Conservation (phyloP, 2,888 invertebrate species). For the Ormyrus rosae region DNA sequence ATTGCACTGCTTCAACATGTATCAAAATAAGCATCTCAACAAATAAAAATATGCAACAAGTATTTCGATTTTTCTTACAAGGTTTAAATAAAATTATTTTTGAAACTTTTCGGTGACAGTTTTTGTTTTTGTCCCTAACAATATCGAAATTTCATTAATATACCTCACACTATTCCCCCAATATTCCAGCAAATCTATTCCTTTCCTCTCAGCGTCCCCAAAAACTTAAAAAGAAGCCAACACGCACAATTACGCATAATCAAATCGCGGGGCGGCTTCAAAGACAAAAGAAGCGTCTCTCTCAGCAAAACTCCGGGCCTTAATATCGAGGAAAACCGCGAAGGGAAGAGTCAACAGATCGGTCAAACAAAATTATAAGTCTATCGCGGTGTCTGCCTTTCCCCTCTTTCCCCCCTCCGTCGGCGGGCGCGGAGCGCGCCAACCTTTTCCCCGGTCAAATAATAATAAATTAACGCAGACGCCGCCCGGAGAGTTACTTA, state of each 20-base stretch:
- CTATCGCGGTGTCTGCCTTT: slow-evolving; percentile 55
- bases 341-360: slow-evolving; percentile 53
- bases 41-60: too few species aligned
- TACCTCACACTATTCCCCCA: too few species aligned
- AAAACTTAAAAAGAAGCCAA: slow-evolving; percentile 22
- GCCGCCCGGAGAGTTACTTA: slow-evolving; percentile 66
- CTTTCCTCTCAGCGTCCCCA: background rate
- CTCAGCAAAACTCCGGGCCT: background rate
- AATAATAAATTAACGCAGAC: slow-evolving; percentile 71
- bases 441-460: slow-evolving; percentile 57
- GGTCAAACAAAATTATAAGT: slow-evolving; percentile 63
- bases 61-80: too few species aligned
- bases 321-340: background rate
- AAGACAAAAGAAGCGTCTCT: slow-evolving; percentile 1
- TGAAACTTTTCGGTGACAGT: too few species aligned
- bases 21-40: too few species aligned
- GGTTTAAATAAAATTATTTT: too few species aligned
- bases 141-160: too few species aligned
- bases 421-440: background rate
- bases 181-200: too few species aligned
- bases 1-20: too few species aligned
- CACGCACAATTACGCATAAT: slow-evolving; percentile 29
- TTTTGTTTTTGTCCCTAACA: too few species aligned
- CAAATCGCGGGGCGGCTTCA: slow-evolving; percentile 16
- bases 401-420: background rate